A percentile compares a stretch with the other conserved stretches of the same genome.
Conservation (phyloP, 2,113 vertebrate genomes). For the Amblyornis subalaris region DNA sequence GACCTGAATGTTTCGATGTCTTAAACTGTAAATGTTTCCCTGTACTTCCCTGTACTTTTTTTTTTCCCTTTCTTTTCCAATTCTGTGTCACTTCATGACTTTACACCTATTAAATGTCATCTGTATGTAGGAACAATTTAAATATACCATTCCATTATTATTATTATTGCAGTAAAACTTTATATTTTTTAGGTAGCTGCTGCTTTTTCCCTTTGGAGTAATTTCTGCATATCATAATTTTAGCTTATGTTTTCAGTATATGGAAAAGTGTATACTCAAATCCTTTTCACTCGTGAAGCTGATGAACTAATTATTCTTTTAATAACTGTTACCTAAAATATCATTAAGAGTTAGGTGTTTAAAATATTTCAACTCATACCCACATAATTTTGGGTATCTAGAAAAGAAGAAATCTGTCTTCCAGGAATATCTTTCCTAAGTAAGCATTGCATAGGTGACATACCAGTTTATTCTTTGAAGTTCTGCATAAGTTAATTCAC, state of each 20-base stretch:
- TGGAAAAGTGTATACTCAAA: neutral
- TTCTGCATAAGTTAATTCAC: neutral
- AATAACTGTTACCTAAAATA: neutral
- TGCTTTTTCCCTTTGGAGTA: neutral
- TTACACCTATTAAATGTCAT: neutral
- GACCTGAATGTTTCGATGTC: neutral
- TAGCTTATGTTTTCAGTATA: neutral
- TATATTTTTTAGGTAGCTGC: neutral
- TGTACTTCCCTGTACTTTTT: too few relatives aligned
- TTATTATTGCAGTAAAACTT: neutral
- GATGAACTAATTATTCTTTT: neutral
- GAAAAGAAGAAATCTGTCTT: neutral
- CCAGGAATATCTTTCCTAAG: neutral
- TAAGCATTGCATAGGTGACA: fast-evolving
- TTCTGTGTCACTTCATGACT: neutral
- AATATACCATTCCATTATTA: neutral
- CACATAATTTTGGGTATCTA: neutral
- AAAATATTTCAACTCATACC: neutral
- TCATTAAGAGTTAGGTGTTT: neutral
- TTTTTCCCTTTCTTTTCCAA: neutral
- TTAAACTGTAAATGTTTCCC: neutral
- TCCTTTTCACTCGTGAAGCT: neutral
- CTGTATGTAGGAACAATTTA: neutral
- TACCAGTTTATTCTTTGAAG: neutral
- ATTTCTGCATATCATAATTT: neutral